Conservation (phyloP, 1,140 invertebrate genomes). For the Paraescarpia echinospica region DNA sequence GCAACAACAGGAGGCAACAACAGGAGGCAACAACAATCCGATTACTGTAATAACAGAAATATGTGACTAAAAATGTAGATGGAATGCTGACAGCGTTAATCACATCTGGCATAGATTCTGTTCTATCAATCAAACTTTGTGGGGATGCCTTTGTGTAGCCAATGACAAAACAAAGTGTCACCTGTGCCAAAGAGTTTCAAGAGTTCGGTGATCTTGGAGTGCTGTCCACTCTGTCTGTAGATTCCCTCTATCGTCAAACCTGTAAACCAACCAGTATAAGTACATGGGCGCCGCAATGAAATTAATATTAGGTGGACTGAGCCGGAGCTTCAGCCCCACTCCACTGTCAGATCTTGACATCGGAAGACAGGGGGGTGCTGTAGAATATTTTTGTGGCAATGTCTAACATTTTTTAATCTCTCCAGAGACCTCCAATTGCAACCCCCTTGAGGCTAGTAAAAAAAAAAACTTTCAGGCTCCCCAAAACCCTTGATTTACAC, state of each 20-base stretch:
- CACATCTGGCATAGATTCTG: neutral
- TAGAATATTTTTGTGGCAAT: no score
- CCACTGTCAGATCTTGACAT: no score
- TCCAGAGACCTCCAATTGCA: no score
- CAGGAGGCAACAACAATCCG: neutral
- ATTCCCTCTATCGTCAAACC: slow-evolving; percentile 74
- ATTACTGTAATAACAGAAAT: neutral
- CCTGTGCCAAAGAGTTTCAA: slow-evolving; percentile 70
- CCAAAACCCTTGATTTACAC: no score
- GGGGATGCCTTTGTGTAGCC: neutral
- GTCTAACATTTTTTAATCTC: no score
- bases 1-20: no score
- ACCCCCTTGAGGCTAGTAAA: no score
- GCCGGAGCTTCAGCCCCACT: no score
- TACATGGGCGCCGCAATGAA: no score
- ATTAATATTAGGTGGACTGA: no score
- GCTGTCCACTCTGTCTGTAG: slow-evolving; percentile 78
- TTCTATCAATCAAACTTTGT: neutral
- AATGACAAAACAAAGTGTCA: slow-evolving; percentile 22
- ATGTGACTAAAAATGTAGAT: neutral
- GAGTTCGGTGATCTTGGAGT: slow-evolving; percentile 74
- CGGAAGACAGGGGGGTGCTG: no score
- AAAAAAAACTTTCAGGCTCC: no score
- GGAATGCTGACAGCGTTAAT: neutral
- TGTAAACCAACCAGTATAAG: slow-evolving; percentile 49